These are phyloP conservation scores for Osmoderma eremita DNA, from an alignment of 2,888 invertebrate genomes.

Conservation along the genomic window DNA sequence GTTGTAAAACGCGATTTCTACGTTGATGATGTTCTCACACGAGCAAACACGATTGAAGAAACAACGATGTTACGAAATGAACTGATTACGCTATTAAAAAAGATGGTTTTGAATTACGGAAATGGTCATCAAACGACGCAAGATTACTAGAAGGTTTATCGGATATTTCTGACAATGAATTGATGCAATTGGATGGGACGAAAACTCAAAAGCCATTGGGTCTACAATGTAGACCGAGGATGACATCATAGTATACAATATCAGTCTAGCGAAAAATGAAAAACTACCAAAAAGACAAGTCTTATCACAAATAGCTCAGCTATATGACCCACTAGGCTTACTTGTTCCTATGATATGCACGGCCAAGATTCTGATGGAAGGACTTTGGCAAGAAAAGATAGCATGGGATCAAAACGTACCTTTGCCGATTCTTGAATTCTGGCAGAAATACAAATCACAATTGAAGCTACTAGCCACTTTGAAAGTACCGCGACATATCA, in stretches of 20 bases:
- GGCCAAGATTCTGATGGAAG: too few relatives aligned
- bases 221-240: slow-evolving; percentile 7
- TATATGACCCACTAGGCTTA: too few relatives aligned
- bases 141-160: background rate
- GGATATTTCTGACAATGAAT: background rate
- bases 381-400: too few relatives aligned
- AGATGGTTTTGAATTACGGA: background rate
- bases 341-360: too few relatives aligned
- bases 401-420: too few relatives aligned
- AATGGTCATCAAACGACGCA: slow-evolving; percentile 9
- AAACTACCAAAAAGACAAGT: too few relatives aligned
- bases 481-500: slow-evolving; percentile 2
- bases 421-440: too few relatives aligned
- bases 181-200: slow-evolving; percentile 10
- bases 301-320: too few relatives aligned
- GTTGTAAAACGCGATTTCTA: slow-evolving; percentile 6
- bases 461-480: background rate
- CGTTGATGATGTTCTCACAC: slow-evolving; percentile 12
- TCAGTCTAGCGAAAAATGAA: too few relatives aligned
- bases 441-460: too few relatives aligned
- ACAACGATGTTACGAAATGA: background rate
- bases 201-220: slow-evolving; percentile 15
- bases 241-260: background rate
- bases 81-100: background rate
- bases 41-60: slow-evolving; percentile 8